Evolutionary conservation across 2,888 invertebrate genomes (phyloP), one percentile per base, ranked within the genome.

Genomic region (Augiades crinisus): DNA sequence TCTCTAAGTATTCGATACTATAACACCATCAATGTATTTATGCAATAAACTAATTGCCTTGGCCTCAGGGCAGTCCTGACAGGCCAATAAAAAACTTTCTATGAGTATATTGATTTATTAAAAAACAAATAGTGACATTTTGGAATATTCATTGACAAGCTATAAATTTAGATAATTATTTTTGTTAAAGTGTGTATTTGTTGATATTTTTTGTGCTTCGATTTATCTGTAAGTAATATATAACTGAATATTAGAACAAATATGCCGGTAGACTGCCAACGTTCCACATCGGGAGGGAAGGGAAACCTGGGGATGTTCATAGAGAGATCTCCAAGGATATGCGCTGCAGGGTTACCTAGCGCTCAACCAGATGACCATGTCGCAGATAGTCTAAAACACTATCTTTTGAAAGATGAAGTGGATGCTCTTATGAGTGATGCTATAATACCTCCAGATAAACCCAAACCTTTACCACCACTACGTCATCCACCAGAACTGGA

Each of bases 301-400:
- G 88, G 87, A 2, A 86, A 87, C 51, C 24, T 56, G 8, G 84
- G 81, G 0, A 79, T 70, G 73, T 85, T 80, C 44, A 74, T 75
- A 47, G 85, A 87, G 51, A 75, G 86, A 54, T 70, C 76, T 52
- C 68, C 72, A n/a, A 75, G 67, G 12, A 63, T 88, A 34, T 85
- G 84, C 57, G 80, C 87, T 1, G 87, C 86, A 1, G 88, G 87
- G 0, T 21, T 83, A 33, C 77, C 84, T 0, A 70, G 78, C 17
- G 72, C 74, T 22, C 84, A 87, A 47, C 68, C 78, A 0, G 68
- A 75, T 46, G 70, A 77, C 0, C 54, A 45, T 10, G 71, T 79
- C 1, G 53, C 57, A 2, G 78, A 78, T 51, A 65, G 67, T 0
- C 56, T 88, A 33, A 60, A 82, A 53, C 78, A 81, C 58, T 87